Evolutionary conservation across 2,888 invertebrate species (phyloP).

Genomic region (Drosophila infuscata): DNA sequence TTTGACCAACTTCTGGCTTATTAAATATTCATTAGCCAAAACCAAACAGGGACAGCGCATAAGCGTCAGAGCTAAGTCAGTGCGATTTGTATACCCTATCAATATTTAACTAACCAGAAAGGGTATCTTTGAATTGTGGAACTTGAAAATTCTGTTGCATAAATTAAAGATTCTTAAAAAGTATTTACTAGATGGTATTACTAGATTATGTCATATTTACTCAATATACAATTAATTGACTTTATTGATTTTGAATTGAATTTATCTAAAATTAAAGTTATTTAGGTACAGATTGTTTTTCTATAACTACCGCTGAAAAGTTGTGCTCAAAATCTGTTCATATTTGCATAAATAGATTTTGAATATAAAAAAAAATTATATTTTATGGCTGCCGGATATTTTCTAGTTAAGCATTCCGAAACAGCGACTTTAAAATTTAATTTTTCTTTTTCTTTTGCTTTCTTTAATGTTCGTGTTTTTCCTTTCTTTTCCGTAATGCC

Average conservation of each 20-base stretch:
- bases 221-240: neutral
- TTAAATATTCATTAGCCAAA: constrained; percentile 83
- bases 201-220: neutral
- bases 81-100: constrained; percentile 37
- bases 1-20: constrained; percentile 58
- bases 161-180: neutral
- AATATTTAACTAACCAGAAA: neutral
- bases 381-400: constrained; percentile 8
- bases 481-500: constrained; percentile 35
- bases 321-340: neutral
- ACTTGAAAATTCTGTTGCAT: neutral
- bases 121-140: neutral
- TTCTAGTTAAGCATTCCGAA: neutral
- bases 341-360: neutral
- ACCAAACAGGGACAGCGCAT: constrained; percentile 34
- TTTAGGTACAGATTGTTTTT: neutral
- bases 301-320: neutral
- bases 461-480: neutral
- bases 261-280: neutral
- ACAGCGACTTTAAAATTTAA: neutral
- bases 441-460: neutral
- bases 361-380: neutral
- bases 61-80: constrained; percentile 6
- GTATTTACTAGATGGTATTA: neutral
- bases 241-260: no score